A percentile compares a stretch with the other conserved stretches of the same genome.
Evolutionary conservation across 2,888 invertebrate genomes (phyloP).

Genomic region (Eledona agricola): DNA sequence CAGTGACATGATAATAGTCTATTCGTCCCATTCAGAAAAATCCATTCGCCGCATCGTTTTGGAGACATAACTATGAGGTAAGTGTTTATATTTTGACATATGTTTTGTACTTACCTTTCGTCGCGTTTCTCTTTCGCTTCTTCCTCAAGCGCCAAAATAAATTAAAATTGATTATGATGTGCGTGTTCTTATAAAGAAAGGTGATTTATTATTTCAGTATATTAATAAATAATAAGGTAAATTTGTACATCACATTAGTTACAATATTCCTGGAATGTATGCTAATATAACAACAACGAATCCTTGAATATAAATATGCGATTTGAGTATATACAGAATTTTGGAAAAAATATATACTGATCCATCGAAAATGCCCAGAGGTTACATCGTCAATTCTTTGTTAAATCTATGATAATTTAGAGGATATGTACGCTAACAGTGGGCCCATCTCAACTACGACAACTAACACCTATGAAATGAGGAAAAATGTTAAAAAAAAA

Average conservation of each 20-base stretch:
- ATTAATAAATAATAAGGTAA: conserved; percentile 45
- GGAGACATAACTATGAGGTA: conserved; percentile 39
- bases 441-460: conserved; percentile 47
- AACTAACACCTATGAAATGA: conserved; percentile 34
- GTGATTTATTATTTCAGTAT: conserved; percentile 36
- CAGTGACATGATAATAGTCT: background rate
- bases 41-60: conserved; percentile 32
- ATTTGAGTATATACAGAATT: conserved; percentile 43
- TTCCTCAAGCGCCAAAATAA: conserved; percentile 3
- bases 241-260: conserved; percentile 55
- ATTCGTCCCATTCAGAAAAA: conserved; percentile 17
- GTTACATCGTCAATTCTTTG: conserved; percentile 27
- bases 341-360: conserved; percentile 46
- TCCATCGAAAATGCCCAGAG: conserved; percentile 41
- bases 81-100: conserved; percentile 30
- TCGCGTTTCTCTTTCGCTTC: conserved; percentile 5
- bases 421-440: conserved; percentile 47
- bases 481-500: conserved; percentile 26
- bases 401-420: conserved; percentile 36
- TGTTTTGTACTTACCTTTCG: conserved; percentile 18
- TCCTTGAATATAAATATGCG: conserved; percentile 45
- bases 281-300: conserved; percentile 41
- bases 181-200: conserved; percentile 24
- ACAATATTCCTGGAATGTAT: conserved; percentile 45
- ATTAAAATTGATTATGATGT: no score